Evolutionary conservation across 2,797 vertebrate species (phyloP), one percentile per base, ranked within the genome.

Genomic region (Neosalanx taihuensis): DNA sequence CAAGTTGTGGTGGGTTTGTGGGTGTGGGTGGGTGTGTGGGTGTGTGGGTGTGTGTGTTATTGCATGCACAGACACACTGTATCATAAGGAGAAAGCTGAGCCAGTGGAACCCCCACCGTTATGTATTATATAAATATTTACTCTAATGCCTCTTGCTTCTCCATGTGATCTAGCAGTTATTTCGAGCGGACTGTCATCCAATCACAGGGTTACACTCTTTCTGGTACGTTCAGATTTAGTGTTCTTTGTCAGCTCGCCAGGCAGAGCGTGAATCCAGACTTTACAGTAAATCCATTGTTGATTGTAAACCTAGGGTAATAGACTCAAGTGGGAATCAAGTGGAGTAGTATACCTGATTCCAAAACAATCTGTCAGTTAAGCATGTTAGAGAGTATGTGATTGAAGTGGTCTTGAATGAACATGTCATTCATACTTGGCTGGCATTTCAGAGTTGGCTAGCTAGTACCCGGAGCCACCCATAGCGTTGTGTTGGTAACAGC

Each of bases 131-230:
- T 68, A 84, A 84, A 80, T 71, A 72, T 79, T 81, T 77, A 78
- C 76, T 73, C 73, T 76, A 65, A 72, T 72, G 74, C 59, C 60
- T 64, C 20, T 53, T 61, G 74, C 31, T 17, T 23, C 64, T 73
- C 53, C 78, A 83, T 73, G 76, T 82, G 80, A 83, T 80, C 73
- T 71, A 23, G 49, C 41, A 30, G 56, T 76, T 85, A 80, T 82
- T 85, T 84, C 81, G 60, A 78, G 72, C 70, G 12, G 51, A 18
- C 72, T 64, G 84, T 79, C 66, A 79, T 69, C 65, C 72, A 73
- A 76, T 70, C 73, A 56, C 51, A 33, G n/a, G 18, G 69, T 49
- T 64, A 68, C 66, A 65, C 62, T 72, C 69, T 23, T 6, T 23
- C 64, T 57, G 51, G 17, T 13, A n/a, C 37, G 37, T 23, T 66